Conservation (phyloP, 2,113 vertebrate genomes). For the Chinchilla lanigera region DNA sequence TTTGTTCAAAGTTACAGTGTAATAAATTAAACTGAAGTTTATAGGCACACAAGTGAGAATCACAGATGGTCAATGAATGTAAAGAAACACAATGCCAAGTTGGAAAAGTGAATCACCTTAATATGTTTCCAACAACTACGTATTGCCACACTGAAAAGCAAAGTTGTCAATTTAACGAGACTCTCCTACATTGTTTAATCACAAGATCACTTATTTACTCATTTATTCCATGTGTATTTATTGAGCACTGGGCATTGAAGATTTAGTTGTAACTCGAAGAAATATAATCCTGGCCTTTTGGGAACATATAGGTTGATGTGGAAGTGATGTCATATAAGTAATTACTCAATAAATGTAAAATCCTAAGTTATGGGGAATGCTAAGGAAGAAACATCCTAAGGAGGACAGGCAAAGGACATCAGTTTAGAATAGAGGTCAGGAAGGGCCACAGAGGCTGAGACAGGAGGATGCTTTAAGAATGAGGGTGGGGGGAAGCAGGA, state of each 20-base stretch:
- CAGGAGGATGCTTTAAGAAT: neutral
- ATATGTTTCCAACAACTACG: slow-evolving; percentile 42
- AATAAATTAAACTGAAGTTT: slow-evolving; percentile 61
- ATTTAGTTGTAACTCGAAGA: slow-evolving; percentile 39
- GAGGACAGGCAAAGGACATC: neutral
- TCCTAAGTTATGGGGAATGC: neutral
- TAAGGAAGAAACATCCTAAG: neutral
- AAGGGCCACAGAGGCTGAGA: neutral
- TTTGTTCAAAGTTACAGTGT: slow-evolving; percentile 52
- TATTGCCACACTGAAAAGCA: neutral
- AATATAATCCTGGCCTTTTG: neutral
- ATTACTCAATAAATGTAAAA: neutral
- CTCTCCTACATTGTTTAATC: neutral
- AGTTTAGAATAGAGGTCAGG: neutral
- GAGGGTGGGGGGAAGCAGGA: neutral
- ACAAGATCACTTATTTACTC: slow-evolving; percentile 16
- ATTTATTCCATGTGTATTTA: slow-evolving; percentile 21
- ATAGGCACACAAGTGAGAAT: slow-evolving; percentile 26
- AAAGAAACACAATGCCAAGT: slow-evolving; percentile 33
- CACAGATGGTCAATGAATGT: neutral
- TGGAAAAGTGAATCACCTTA: slow-evolving; percentile 38
- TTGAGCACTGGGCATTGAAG: neutral
- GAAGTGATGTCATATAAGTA: neutral
- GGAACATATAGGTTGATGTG: neutral
- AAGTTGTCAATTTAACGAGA: slow-evolving; percentile 28